Evolutionary conservation across 2,888 invertebrate genomes (phyloP), one percentile per base, ranked within the genome.

Genomic region (Drosophila leonis): DNA sequence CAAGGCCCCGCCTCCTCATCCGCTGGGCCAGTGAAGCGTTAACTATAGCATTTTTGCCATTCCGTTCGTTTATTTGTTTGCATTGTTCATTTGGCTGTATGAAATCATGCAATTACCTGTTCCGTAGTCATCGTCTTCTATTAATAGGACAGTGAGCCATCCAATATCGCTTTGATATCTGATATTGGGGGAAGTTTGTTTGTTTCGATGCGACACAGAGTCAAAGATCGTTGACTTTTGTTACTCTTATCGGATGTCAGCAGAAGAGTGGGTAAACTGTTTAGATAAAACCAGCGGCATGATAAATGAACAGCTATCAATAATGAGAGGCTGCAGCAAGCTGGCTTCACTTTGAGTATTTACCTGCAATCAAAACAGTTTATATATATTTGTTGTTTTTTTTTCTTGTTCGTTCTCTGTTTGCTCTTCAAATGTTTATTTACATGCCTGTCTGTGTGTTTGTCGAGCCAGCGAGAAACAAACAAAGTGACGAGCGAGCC

Each of bases 311-410:
- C 68, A 61, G 48, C 73, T 70, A 77, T 86, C 86, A 72, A 83
- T 83, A 83, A 71, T 70, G 72, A 71, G 70, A 74, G 59, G 86
- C 68, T 77, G 84, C 74, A 63, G 60, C 37, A 15, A 29, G 18
- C 20, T n/a, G 64, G 39, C 60, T 39, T 67, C 56, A 61, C 54
- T 42, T 57, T 65, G 51, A 37, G 65, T 80, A 72, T 87, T 87
- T 87, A 82, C 83, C 83, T 83, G 84, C 78, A 83, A 87, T 83
- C 83, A 83, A 83, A 88, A 75, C 81, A 77, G 66, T 83, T 86
- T 81, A 74, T 76, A 80, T 75, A 66, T 71, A 57, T 66, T 39
- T 65, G 37, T 68, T 49, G 35, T 57, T 63, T 63, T 66, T 65
- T 42, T 41, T 54, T 56, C 63, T 2, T 48, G n/a, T 56, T 69